Base-by-base conservation (phyloP, 2,113 vertebrate genomes). In the human (Homo sapiens) region DNA sequence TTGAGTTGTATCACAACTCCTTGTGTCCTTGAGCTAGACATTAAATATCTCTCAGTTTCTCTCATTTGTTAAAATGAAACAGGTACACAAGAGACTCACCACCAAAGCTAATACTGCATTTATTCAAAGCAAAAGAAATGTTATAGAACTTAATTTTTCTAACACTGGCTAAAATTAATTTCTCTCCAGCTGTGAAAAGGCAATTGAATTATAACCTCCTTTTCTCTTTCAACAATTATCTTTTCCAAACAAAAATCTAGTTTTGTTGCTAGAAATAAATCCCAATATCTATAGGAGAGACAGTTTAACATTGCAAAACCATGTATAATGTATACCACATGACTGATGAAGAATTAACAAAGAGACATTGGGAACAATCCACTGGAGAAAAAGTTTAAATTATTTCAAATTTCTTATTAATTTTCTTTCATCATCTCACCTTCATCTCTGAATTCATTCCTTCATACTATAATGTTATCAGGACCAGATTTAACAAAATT, bases 111-210 rank as follows among this genome's bases (percentile, higher is more conserved):
- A 93, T 76, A 76, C 72, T 87, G 84, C 35, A 84, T 68, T 89
- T 94, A 87, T 90, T 92, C 73, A 94, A 94, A 81, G 70, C 43
- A 93, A 98, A 95, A 93, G 55, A 23, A 93, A 93, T 95, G 59
- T 43, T 64, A 59, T 35, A 90, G 57, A 84, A 80, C 70, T 96
- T 93, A 88, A 97, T 90, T 96, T 96, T 97, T 96, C 64, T 95
- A 84, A 93, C 27, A 76, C 48, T 43, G 91, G 38, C 45, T 92
- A 90, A 94, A 97, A 97, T 95, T 96, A 97, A 96, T 97, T 96
- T 97, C 87, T 94, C 89, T 90, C 92, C 84, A 95, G 83, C 93
- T 97, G 80, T 97, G 97, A 96, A 96, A 93, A 94, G 75, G 80
- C 93, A 93, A 98, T 92, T 97, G 95, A 90, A 96, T 96, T 96